Evolutionary conservation across 2,888 invertebrate species (phyloP).

Genomic region (Panorpa germanica): DNA sequence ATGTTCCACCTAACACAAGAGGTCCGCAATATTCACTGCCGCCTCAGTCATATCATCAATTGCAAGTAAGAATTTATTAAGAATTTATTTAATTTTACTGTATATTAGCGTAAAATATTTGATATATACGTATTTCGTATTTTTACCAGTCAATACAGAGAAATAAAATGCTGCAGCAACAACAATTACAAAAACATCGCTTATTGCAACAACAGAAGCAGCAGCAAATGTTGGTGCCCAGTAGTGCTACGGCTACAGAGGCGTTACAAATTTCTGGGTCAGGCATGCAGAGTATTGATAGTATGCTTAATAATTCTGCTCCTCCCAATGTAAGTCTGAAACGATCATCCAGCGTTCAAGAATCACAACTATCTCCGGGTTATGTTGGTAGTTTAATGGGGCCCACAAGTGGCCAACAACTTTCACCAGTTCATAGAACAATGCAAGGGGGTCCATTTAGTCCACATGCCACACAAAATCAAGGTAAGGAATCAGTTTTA

Average conservation of each 20-base stretch:
- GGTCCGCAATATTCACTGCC: no score
- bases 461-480: constrained; percentile 20
- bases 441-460: constrained; percentile 24
- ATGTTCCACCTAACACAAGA: no score
- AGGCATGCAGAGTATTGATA: constrained; percentile 48
- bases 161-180: constrained; percentile 27
- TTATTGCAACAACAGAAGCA: constrained; percentile 61
- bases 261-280: no score
- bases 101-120: constrained; percentile 5
- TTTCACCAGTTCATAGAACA: constrained; percentile 23
- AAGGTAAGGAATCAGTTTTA: constrained; percentile 16
- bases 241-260: constrained; percentile 45
- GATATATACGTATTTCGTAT: constrained; percentile 2
- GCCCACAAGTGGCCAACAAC: constrained; percentile 19
- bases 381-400: constrained; percentile 28
- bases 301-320: constrained; percentile 65
- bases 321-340: constrained; percentile 82
- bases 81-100: no score
- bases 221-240: constrained; percentile 63
- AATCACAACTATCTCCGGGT: constrained; percentile 42
- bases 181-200: constrained; percentile 44
- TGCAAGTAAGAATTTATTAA: no score
- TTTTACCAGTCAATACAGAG: constrained; percentile 15
- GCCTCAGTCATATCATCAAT: no score
- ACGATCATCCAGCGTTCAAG: constrained; percentile 36